phyloP scores from a whole-genome alignment of 2,113 vertebrate species.

The Bambusicola thoracicus region DNA sequence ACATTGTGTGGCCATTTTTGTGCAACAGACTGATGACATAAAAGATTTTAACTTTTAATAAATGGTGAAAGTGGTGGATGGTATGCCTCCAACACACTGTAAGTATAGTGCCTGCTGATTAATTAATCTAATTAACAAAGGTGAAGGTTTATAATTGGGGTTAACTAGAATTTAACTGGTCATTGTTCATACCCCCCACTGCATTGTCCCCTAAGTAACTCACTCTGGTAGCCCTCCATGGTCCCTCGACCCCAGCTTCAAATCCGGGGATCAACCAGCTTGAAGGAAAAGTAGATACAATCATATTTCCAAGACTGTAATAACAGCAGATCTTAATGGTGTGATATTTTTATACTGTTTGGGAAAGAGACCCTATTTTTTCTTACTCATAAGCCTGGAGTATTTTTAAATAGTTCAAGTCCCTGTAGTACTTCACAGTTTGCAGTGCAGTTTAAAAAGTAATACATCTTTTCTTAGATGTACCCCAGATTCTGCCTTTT shows the following conservation, averaged over 20 bases:
- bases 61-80: slow-evolving; percentile 59
- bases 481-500: slow-evolving; percentile 88
- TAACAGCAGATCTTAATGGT: slow-evolving; percentile 49
- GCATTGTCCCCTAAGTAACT: slow-evolving; percentile 54
- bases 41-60: slow-evolving; percentile 71
- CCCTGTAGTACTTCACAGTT: slow-evolving; percentile 81
- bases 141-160: slow-evolving; percentile 83
- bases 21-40: slow-evolving; percentile 36
- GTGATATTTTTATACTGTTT: slow-evolving; percentile 70
- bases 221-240: slow-evolving; percentile 6
- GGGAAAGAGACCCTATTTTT: slow-evolving; percentile 63
- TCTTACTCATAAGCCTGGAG: slow-evolving; percentile 68
- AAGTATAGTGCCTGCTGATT: slow-evolving; percentile 73
- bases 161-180: slow-evolving; percentile 83
- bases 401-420: slow-evolving; percentile 86
- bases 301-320: slow-evolving; percentile 52
- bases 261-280: slow-evolving; percentile 49
- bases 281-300: slow-evolving; percentile 47
- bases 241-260: slow-evolving; percentile 45
- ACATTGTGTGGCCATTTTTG: slow-evolving; percentile 47
- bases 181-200: slow-evolving; percentile 74
- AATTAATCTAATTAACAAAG: slow-evolving; percentile 82
- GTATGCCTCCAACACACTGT: slow-evolving; percentile 34
- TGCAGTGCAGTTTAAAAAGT: slow-evolving; percentile 82
- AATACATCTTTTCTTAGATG: slow-evolving; percentile 86